These are phyloP conservation scores for Gymnoscelis rufifasciata DNA, from an alignment of 2,888 invertebrate species.

Conservation along the genomic window DNA sequence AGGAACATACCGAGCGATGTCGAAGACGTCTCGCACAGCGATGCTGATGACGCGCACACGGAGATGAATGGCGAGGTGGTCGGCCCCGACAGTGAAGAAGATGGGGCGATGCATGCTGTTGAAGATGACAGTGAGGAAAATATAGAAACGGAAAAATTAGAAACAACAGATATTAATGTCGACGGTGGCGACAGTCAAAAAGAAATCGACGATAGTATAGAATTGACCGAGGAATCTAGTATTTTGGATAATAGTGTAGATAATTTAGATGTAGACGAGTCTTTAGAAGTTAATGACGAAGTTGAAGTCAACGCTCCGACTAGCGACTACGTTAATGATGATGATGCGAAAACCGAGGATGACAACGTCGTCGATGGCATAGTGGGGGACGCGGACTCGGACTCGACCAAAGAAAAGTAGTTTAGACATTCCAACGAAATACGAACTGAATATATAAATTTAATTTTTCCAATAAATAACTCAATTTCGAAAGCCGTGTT, in stretches of 20 bases:
- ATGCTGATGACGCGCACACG: conserved; percentile 22
- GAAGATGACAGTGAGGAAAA: not conserved
- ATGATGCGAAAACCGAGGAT: conserved; percentile 31
- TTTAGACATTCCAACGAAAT: conserved; percentile 14
- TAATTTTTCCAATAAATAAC: conserved; percentile 2
- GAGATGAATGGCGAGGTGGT: conserved; percentile 34
- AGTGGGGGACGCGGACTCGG: conserved; percentile 14
- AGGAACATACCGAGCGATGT: conserved; percentile 19
- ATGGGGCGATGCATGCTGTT: conserved; percentile 2
- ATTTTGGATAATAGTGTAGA: conserved; percentile 1
- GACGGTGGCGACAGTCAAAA: conserved; percentile 1
- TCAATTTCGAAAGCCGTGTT: too few species aligned
- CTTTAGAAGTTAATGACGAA: not conserved
- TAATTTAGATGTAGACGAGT: not conserved
- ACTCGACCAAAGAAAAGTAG: conserved; percentile 15
- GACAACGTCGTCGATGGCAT: conserved; percentile 37
- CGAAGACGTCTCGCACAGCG: conserved; percentile 22
- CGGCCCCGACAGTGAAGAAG: conserved; percentile 29
- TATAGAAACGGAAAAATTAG: conserved; percentile 2
- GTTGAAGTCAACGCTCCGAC: conserved; percentile 8
- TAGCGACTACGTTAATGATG: conserved; percentile 9
- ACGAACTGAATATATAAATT: conserved; percentile 1
- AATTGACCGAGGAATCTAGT: conserved; percentile 1
- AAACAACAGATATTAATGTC: not conserved
- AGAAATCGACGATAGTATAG: not conserved